Base-by-base conservation (phyloP, 2,888 invertebrate species). In the Melitaea athalia region DNA sequence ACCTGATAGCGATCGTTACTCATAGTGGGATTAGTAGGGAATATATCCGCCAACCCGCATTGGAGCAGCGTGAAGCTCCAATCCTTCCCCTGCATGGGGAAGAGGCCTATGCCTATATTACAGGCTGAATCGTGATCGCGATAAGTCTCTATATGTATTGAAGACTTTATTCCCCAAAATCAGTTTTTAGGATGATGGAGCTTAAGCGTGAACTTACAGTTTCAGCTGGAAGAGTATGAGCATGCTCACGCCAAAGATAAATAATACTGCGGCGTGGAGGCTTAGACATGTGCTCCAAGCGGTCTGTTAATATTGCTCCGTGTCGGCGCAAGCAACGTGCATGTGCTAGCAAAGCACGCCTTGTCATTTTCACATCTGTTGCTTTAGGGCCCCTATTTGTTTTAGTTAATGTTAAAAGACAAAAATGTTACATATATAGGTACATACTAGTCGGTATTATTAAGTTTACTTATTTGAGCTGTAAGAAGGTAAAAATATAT, bases 191-290 rank as follows among this genome's bases (percentile, higher is more conserved):
- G 24, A 24, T 24, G 24, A n/a, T 49, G 4, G n/a, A 49, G 14
- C 45, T 45, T 10, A 45, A 45, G 11, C 45, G 11, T 14, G 2
- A 50, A 52, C 70, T 70, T 68, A 92, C 92, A 73, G 89, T 88
- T 72, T 91, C 86, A 3, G 89, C 81, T 0, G 90, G 85, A 50
- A 92, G 75, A 1, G 69, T 75, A 15, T 85, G 57, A 0, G 85
- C 87, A 63, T 86, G 79, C 42, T 92, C 88, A 24, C 91, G 78
- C 92, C 91, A 92, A 50, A 90, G 73, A 64, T 80, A 82, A 72
- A 92, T 85, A 64, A 92, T 82, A 47, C 75, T 77, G n/a, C 92
- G 81, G 1, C 84, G 79, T 0, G 69, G 74, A 0, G 92, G 92
- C 69, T 88, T 90, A 14, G 92, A 72, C 59, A 92, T 87, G 52